Base-by-base conservation (phyloP, 64 coral and sea anemone genomes). In the Acropora tenuis region DNA sequence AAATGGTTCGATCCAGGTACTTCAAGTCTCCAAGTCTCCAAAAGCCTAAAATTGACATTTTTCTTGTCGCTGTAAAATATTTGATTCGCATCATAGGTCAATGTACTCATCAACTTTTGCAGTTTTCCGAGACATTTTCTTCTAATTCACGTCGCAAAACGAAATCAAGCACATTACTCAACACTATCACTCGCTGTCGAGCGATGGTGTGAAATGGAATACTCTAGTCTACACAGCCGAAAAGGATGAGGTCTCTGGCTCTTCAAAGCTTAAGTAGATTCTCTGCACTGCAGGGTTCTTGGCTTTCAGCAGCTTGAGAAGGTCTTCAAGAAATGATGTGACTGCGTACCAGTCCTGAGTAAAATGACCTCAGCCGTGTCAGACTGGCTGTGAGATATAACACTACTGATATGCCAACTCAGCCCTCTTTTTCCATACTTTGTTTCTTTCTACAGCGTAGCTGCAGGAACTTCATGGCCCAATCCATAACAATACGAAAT, bases 391-490 rank as follows among this genome's bases (percentile, higher is more conserved):
- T 59, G 43, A 52, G 41, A 47, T 47, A 65, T 43, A 7, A 89
- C 73, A 15, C 75, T 79, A 52, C 75, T 89, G 69, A 78, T 78
- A 41, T 89, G 88, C 73, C 73, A 88, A 50, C 74, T 88, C 2
- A 88, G 73, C 8, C 86, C 86, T 74, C 71, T 77, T 50, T 78
- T 87, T 8, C 84, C 84, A 15, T 87, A 87, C 43, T 81, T 72
- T 90, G 77, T 82, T 90, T 90, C 61, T 90, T 78, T 84, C 78
- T 83, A 61, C 57, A 83, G 19, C 89, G 60, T 2, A 92, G 15
- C 75, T 92, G 90, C 50, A 92, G 52, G 12, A 92, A 79, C 74
- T 87, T 92, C 90, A 93, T 93, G 13, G 91, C 91, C 88, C 88
- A 90, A 16, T 90, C 88, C 88, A 90, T 50, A 15, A 90, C 45